Conservation (phyloP, 1,140 invertebrate genomes). For the Thereuonema tuberculata region DNA sequence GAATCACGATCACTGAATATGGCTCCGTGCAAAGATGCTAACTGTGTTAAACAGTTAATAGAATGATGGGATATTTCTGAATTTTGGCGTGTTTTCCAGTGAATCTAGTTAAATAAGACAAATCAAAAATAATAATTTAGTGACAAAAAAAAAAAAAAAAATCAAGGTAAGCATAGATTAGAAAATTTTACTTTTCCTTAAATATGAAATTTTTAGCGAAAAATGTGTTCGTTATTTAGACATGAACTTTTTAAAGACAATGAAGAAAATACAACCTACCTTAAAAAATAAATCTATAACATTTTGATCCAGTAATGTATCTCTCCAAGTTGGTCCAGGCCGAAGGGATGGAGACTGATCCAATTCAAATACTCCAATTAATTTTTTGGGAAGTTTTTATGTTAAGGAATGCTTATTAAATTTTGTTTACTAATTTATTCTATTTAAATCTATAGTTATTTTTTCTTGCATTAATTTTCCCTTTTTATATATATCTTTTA, state of each 20-base stretch:
- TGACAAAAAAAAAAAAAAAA: background rate
- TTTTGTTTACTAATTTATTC: too few species aligned
- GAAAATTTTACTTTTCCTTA: background rate
- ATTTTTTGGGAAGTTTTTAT: slow-evolving; percentile 44
- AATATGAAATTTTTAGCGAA: background rate
- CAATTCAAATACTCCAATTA: slow-evolving; percentile 54
- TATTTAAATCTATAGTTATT: too few species aligned
- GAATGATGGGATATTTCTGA: slow-evolving; percentile 58
- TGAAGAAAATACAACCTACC: too few species aligned
- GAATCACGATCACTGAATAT: slow-evolving; percentile 44
- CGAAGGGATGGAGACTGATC: slow-evolving; percentile 48
- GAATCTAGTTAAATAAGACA: slow-evolving; percentile 38
- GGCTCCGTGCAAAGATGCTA: slow-evolving; percentile 57
- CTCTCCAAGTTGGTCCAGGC: slow-evolving; percentile 49
- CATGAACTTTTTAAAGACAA: too few species aligned
- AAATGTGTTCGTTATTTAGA: too few species aligned
- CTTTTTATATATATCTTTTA: too few species aligned
- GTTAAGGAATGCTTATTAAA: too few species aligned
- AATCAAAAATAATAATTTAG: background rate
- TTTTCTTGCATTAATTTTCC: too few species aligned
- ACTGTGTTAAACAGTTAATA: slow-evolving; percentile 61
- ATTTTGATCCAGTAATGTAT: slow-evolving; percentile 55
- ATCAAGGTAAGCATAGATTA: too few species aligned
- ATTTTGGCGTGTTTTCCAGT: slow-evolving; percentile 61
- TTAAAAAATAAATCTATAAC: slow-evolving; percentile 63